Evolutionary conservation across 1,140 invertebrate genomes (phyloP).

Genomic region (Macrobrachium nipponense): DNA sequence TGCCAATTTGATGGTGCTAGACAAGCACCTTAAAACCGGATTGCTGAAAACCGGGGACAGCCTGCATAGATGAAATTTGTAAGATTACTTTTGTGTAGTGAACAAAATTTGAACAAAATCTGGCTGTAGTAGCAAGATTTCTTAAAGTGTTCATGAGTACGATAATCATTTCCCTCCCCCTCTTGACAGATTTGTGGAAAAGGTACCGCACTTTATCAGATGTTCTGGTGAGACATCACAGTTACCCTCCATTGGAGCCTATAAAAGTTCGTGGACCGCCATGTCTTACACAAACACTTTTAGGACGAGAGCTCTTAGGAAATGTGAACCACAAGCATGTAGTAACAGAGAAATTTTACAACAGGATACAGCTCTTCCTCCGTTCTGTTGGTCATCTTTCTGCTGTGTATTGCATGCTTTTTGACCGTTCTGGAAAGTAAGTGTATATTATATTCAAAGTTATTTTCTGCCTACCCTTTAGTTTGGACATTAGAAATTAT

Average conservation of each 20-base stretch:
- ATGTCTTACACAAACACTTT: constrained; percentile 24
- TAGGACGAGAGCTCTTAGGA: constrained; percentile 78
- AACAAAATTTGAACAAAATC: no score
- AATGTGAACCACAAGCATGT: constrained; percentile 73
- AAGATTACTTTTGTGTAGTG: no score
- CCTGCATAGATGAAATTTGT: neutral
- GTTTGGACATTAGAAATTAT: neutral
- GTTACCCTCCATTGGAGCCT: constrained; percentile 21
- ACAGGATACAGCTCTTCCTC: constrained; percentile 80
- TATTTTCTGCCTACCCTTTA: neutral
- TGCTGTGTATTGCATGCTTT: constrained; percentile 94
- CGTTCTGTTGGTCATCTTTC: constrained; percentile 93
- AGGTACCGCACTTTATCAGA: constrained; percentile 20
- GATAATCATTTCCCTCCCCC: neutral
- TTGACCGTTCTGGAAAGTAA: constrained; percentile 92
- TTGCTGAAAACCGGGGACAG: no score
- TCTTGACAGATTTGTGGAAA: constrained; percentile 31
- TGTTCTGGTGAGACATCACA: constrained; percentile 12
- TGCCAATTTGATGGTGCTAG: no score
- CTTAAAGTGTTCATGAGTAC: no score
- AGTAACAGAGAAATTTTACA: constrained; percentile 80
- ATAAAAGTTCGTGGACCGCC: constrained; percentile 63
- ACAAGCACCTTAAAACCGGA: no score
- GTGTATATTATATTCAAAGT: neutral
- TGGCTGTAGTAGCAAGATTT: neutral